A percentile compares a stretch with the other conserved stretches of the same genome.
These are phyloP conservation scores for Piscicola geometra DNA, from an alignment of 2,888 invertebrate genomes.

Conservation along the genomic window DNA sequence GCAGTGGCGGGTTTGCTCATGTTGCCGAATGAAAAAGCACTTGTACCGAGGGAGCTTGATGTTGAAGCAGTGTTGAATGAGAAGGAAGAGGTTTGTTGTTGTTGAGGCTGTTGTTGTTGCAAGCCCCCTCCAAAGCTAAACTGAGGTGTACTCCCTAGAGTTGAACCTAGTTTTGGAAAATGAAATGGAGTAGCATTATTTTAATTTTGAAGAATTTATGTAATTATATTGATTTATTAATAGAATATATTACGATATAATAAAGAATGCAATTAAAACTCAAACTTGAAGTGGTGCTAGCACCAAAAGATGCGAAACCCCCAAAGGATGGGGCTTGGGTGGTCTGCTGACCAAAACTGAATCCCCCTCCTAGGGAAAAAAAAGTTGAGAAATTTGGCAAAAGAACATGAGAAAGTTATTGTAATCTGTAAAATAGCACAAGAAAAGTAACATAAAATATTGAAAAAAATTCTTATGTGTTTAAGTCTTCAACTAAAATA, in stretches of 20 bases:
- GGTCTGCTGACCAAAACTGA: background rate
- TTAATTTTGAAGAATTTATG: too few relatives aligned
- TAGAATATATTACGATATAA: too few relatives aligned
- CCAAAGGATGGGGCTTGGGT: background rate
- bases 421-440: too few relatives aligned
- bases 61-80: background rate
- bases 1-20: too few relatives aligned
- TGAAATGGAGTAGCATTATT: too few relatives aligned
- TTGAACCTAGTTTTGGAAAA: background rate
- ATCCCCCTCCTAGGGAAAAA: background rate
- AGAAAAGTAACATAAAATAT: too few relatives aligned
- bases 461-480: too few relatives aligned
- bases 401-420: too few relatives aligned
- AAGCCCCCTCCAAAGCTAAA: background rate
- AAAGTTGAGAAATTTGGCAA: too few relatives aligned
- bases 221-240: too few relatives aligned
- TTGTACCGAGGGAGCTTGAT: background rate
- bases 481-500: too few relatives aligned
- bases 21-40: background rate
- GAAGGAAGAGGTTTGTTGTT: background rate
- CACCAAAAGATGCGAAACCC: conserved; percentile 20
- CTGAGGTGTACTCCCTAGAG: background rate
- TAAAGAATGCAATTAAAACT: too few relatives aligned
- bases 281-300: background rate
- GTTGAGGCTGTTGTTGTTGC: background rate